Evolutionary conservation across 2,113 vertebrate species (phyloP).

Genomic region (Channa maculata): DNA sequence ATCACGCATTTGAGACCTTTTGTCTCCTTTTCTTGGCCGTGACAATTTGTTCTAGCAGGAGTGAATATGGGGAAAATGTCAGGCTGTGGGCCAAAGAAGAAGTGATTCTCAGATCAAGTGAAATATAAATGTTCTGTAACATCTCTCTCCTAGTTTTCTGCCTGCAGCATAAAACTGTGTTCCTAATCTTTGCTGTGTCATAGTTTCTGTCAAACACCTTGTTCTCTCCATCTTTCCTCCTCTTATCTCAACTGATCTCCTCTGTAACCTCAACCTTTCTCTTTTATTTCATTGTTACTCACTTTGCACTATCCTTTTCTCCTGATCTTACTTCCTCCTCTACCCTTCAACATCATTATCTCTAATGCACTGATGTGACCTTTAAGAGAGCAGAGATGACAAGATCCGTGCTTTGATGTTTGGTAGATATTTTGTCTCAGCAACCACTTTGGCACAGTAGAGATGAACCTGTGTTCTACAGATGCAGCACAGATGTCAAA

Average conservation of each 20-base stretch:
- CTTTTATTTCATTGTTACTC: slow-evolving; percentile 34
- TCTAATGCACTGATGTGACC: slow-evolving; percentile 55
- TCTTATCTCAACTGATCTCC: slow-evolving; percentile 27
- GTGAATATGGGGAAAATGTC: not conserved
- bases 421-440: slow-evolving; percentile 47
- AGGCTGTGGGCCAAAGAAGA: not conserved
- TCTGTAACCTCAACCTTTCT: slow-evolving; percentile 31
- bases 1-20: too few species aligned
- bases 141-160: slow-evolving; percentile 1
- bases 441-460: slow-evolving; percentile 26
- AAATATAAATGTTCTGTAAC: not conserved
- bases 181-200: slow-evolving; percentile 19
- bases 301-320: slow-evolving; percentile 17
- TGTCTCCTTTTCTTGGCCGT: too few species aligned
- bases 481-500: slow-evolving; percentile 34
- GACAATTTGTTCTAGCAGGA: not conserved
- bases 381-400: slow-evolving; percentile 52
- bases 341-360: slow-evolving; percentile 24
- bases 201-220: slow-evolving; percentile 33
- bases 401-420: slow-evolving; percentile 56
- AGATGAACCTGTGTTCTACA: slow-evolving; percentile 41
- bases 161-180: slow-evolving; percentile 7
- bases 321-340: slow-evolving; percentile 25
- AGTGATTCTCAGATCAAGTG: not conserved
- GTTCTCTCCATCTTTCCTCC: slow-evolving; percentile 2